Percentiles rank a stretch among this genome's conserved stretches.
Conservation (phyloP, 2,797 vertebrate genomes). For the Coregonus sp. region DNA sequence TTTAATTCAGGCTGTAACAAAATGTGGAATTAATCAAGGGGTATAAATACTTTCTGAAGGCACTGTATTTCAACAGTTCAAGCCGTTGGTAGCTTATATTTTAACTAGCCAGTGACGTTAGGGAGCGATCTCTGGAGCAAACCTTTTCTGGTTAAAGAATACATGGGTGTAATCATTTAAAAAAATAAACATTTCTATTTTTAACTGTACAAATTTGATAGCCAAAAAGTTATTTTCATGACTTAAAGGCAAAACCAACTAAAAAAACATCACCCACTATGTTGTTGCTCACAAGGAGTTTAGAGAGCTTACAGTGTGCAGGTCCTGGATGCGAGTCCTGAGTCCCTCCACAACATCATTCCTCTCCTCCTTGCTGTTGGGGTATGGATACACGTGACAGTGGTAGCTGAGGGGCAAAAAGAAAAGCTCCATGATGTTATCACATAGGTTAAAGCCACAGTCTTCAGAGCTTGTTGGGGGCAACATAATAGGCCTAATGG, state of each 20-base stretch:
- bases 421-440: not conserved
- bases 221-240: not conserved
- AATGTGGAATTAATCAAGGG: too few relatives aligned
- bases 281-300: not conserved
- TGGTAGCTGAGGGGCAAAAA: constrained; percentile 80
- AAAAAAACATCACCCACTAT: not conserved
- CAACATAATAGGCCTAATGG: not conserved
- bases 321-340: constrained; percentile 89
- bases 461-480: not conserved
- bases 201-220: not conserved
- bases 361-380: constrained; percentile 86
- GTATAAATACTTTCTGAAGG: not conserved
- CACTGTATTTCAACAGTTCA: not conserved
- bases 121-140: not conserved
- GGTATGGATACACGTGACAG: constrained; percentile 95
- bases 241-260: not conserved
- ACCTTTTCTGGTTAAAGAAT: constrained; percentile 7
- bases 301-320: constrained; percentile 83
- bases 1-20: too few relatives aligned
- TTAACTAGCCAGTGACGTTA: constrained; percentile 18
- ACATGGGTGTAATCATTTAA: not conserved
- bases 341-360: constrained; percentile 87
- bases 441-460: not conserved
- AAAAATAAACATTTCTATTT: not conserved
- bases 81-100: not conserved